Conservation (phyloP, 2,113 vertebrate species). For the Dolichallabes microphthalmus region DNA sequence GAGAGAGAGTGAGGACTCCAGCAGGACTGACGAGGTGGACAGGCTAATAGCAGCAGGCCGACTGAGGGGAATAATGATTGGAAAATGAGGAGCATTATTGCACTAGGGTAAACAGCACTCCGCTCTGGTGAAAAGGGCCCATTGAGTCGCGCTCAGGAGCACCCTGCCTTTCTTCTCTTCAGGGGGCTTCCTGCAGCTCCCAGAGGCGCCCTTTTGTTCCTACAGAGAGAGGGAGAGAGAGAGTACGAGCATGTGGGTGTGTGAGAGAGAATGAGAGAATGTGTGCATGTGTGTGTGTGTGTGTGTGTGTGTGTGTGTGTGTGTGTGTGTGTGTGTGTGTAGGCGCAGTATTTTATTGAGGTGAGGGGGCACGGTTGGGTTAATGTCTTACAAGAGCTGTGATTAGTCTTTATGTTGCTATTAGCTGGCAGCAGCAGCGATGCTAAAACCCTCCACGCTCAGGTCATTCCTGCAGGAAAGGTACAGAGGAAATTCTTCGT, state of each 20-base stretch:
- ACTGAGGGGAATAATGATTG: slow-evolving; percentile 78
- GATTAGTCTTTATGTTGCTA: slow-evolving; percentile 32
- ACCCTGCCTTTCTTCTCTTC: slow-evolving; percentile 69
- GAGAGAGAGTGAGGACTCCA: slow-evolving; percentile 52
- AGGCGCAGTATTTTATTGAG: slow-evolving; percentile 23
- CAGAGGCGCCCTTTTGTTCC: slow-evolving; percentile 72
- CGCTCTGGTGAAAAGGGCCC: slow-evolving; percentile 72
- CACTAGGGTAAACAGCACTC: slow-evolving; percentile 77
- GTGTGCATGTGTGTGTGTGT: slow-evolving; percentile 1
- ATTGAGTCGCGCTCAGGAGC: slow-evolving; percentile 73
- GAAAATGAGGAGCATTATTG: slow-evolving; percentile 79
- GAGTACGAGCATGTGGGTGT: slow-evolving; percentile 38
- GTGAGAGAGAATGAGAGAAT: background rate
- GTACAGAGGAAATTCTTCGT: background rate
- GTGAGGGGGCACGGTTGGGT: slow-evolving; percentile 43
- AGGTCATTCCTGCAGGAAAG: background rate
- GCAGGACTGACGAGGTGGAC: slow-evolving; percentile 41
- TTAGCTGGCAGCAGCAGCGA: background rate
- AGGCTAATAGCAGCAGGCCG: slow-evolving; percentile 59
- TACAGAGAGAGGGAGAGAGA: slow-evolving; percentile 15
- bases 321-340: slow-evolving; percentile 10
- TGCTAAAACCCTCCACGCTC: background rate
- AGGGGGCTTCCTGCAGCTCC: slow-evolving; percentile 71
- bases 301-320: slow-evolving; percentile 34
- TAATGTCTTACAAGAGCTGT: slow-evolving; percentile 41